These are phyloP conservation scores for Girardia tigrina DNA, from an alignment of 2,888 invertebrate genomes.

Conservation along the genomic window DNA sequence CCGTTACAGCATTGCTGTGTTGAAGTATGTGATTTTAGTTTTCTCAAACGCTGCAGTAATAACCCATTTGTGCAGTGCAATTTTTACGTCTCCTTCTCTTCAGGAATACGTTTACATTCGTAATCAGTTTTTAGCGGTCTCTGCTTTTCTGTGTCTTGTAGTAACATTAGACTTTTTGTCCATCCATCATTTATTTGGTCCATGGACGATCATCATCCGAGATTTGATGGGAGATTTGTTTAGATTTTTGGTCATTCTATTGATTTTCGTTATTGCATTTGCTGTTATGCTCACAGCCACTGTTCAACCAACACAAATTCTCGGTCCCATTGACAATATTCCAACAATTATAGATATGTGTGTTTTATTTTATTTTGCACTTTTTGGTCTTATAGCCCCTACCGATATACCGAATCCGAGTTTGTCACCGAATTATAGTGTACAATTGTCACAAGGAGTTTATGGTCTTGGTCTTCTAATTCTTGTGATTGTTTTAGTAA, in stretches of 20 bases:
- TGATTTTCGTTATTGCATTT: conserved; percentile 94
- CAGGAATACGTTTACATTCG: conserved; percentile 67
- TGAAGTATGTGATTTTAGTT: conserved; percentile 40
- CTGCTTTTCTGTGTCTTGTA: conserved; percentile 84
- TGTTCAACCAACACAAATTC: conserved; percentile 55
- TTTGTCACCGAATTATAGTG: conserved; percentile 51
- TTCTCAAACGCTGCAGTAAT: conserved; percentile 50
- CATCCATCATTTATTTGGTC: conserved; percentile 95
- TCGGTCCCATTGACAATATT: conserved; percentile 30
- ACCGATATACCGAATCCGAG: conserved; percentile 54
- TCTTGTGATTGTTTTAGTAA: conserved; percentile 89
- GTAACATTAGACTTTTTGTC: conserved; percentile 85
- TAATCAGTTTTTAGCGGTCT: conserved; percentile 88
- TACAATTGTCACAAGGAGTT: conserved; percentile 54
- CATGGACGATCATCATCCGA: conserved; percentile 98
- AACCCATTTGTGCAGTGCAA: conserved; percentile 62
- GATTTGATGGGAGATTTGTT: conserved; percentile 62
- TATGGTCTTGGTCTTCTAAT: conserved; percentile 95
- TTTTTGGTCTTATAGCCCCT: conserved; percentile 75
- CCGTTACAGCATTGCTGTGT: conserved; percentile 81
- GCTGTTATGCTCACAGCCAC: conserved; percentile 52
- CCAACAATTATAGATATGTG: conserved; percentile 61
- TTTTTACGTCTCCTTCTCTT: conserved; percentile 62
- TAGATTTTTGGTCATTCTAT: conserved; percentile 86
- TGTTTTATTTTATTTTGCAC: conserved; percentile 91